Evolutionary conservation across 2,797 vertebrate species (phyloP).

Genomic region (Protosalanx chinensis): DNA sequence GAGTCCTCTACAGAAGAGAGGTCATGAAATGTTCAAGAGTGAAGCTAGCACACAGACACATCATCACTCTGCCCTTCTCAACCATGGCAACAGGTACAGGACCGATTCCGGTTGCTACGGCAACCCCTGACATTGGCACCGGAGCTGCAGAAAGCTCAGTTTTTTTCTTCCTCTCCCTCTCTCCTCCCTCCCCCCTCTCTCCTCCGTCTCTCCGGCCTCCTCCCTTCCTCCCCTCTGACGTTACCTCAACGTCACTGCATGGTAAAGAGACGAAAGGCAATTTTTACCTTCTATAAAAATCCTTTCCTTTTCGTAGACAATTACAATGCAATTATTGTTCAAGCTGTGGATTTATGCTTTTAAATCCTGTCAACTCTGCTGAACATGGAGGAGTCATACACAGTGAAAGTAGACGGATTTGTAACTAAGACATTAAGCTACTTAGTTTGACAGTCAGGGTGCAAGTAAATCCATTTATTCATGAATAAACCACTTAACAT

Average conservation of each 20-base stretch:
- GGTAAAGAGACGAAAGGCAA: conserved; percentile 20
- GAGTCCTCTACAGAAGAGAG: conserved; percentile 4
- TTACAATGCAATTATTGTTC: conserved; percentile 30
- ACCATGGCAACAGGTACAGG: conserved; percentile 74
- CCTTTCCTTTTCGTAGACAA: conserved; percentile 22
- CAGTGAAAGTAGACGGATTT: conserved; percentile 52
- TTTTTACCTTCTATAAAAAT: conserved; percentile 7
- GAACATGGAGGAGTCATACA: conserved; percentile 26
- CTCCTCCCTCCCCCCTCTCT: too few relatives aligned
- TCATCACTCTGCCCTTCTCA: conserved; percentile 62
- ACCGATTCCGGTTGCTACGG: conserved; percentile 70
- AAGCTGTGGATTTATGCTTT: conserved; percentile 37
- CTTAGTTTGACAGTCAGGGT: conserved; percentile 39
- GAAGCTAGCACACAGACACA: conserved; percentile 46
- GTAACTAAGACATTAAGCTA: conserved; percentile 58
- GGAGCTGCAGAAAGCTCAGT: conserved; percentile 49
- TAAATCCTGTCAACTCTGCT: conserved; percentile 36
- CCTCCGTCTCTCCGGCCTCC: too few relatives aligned
- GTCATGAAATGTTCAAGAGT: not conserved
- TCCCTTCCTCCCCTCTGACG: conserved; percentile 12
- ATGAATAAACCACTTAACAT: too few relatives aligned
- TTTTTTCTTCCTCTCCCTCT: conserved; percentile 20
- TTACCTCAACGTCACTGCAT: conserved; percentile 8
- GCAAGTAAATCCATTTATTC: not conserved
- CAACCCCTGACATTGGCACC: conserved; percentile 67